Conservation (phyloP, 2,797 vertebrate genomes). For the Xiphophorus birchmanni region DNA sequence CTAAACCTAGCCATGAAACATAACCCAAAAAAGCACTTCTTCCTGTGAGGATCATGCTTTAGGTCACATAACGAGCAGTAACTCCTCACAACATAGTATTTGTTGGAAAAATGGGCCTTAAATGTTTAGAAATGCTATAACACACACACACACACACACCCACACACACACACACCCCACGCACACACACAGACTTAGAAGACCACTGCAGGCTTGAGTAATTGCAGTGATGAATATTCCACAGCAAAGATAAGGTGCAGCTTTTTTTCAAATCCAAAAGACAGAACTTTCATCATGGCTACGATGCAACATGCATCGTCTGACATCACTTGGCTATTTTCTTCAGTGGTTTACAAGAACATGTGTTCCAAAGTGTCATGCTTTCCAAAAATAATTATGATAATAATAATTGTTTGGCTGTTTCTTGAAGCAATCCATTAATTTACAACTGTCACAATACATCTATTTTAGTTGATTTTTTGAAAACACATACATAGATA, state of each 20-base stretch:
- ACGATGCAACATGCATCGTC: slow-evolving; percentile 70
- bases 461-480: neutral
- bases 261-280: slow-evolving; percentile 67
- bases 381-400: slow-evolving; percentile 31
- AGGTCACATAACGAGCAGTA: neutral
- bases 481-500: neutral
- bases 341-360: slow-evolving; percentile 53
- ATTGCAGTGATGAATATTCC: slow-evolving; percentile 77
- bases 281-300: slow-evolving; percentile 65
- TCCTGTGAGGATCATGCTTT: neutral
- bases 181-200: neutral
- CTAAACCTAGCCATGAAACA: neutral
- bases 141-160: neutral
- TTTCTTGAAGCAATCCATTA: slow-evolving; percentile 67
- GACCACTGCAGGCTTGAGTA: slow-evolving; percentile 64
- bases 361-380: slow-evolving; percentile 56
- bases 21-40: neutral
- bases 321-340: slow-evolving; percentile 66
- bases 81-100: neutral
- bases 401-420: slow-evolving; percentile 2
- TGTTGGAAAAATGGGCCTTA: neutral
- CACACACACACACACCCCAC: neutral
- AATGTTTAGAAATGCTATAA: slow-evolving; percentile 13
- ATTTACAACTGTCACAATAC: slow-evolving; percentile 27
- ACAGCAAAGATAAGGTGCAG: slow-evolving; percentile 56